Base-by-base conservation (phyloP, 64 coral and sea anemone species). In the Dendrophyllia cribrosa region DNA sequence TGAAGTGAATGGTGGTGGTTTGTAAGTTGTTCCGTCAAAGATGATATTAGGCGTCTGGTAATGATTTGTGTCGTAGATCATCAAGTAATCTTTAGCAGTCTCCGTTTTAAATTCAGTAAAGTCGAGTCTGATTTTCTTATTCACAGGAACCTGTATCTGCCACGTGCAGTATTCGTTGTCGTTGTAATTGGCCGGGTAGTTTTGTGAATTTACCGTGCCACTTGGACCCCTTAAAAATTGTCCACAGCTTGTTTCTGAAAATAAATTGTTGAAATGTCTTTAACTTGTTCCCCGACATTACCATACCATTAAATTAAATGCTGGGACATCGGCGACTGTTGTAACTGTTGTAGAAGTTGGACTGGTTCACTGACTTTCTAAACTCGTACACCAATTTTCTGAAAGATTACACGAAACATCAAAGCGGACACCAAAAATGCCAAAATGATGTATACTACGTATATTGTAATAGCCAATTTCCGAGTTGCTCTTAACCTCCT, bases 141-240 rank as follows among this genome's bases (percentile, higher is more conserved):
- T 43, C 7, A 85, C 71, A 2, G 94, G 94, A 2, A 96, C 94
- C n/a, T 75, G 78, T 77, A 96, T 89, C 62, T 96, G 77, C 94
- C 94, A 96, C 5, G 94, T 96, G 71, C 94, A 96, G 9, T 96
- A 96, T 7, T 96, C 94, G 51, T 92, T 68, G 78, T 96, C 69
- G 59, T 59, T 72, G 76, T 96, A 92, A 51, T 92, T 63, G 7
- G 65, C 59, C 9, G 94, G 94, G 24, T 96, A 96, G 70, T 85
- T 89, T 22, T 70, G 60, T 19, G 94, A 89, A 7, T n/a, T 92
- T 0, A 96, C 50, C 9, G 67, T 66, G 11, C 94, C 94, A 65
- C n/a, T 86, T 52, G 94, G 94, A 25, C 94, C 94, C 19, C 56
- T 78, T 20, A 87, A 65, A 71, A 78, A 86, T 60, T 15, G 66